These are phyloP conservation scores for Luperina nickerlii DNA, from an alignment of 2,888 invertebrate genomes.

Conservation along the genomic window DNA sequence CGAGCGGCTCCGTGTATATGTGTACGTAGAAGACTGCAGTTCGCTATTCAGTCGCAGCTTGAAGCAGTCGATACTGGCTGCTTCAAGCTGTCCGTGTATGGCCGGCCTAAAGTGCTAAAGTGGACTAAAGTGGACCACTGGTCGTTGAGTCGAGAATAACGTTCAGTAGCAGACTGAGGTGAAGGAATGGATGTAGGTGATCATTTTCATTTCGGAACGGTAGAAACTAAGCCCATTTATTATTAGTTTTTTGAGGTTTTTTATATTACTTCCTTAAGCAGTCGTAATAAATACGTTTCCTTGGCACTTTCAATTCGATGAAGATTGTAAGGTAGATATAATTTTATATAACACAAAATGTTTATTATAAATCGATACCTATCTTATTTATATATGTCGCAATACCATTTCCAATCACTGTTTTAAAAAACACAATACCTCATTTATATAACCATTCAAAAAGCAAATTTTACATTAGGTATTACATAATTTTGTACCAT, in stretches of 20 bases:
- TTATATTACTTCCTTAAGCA: background rate
- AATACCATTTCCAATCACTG: conserved; percentile 11
- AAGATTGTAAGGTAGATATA: background rate
- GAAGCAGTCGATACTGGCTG: too few relatives aligned
- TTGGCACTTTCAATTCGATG: background rate
- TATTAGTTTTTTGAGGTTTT: background rate
- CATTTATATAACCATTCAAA: conserved; percentile 32
- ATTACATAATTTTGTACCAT: conserved; percentile 7
- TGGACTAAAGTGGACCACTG: too few relatives aligned
- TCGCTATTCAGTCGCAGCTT: too few relatives aligned
- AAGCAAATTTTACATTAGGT: conserved; percentile 7
- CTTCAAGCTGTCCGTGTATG: too few relatives aligned
- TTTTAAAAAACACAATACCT: conserved; percentile 37
- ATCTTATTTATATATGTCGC: background rate
- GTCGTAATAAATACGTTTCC: background rate
- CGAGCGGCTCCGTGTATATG: too few relatives aligned
- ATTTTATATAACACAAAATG: background rate
- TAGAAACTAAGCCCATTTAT: background rate
- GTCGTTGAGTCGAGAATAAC: background rate
- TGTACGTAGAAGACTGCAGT: too few relatives aligned
- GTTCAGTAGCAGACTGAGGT: background rate
- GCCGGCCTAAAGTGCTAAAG: too few relatives aligned
- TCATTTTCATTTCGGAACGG: background rate
- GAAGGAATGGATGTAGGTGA: background rate
- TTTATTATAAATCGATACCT: background rate